phyloP scores from a whole-genome alignment of 2,113 vertebrate genomes.

The Eonycteris spelaea region DNA sequence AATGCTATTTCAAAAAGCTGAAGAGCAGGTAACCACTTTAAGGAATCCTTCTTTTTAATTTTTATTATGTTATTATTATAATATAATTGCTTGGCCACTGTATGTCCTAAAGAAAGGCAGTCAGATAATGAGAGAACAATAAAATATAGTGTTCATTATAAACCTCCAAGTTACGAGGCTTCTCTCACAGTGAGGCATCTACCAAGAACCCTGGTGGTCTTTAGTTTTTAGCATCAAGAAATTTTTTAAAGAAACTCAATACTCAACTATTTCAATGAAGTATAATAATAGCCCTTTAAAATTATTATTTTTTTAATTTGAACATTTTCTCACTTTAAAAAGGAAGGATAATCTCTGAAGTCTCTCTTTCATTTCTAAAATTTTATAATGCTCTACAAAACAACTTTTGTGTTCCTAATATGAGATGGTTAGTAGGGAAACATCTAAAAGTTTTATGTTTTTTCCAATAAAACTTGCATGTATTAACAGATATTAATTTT shows the following conservation, averaged over 20 bases:
- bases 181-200: not conserved
- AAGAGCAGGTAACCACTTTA: slow-evolving; percentile 73
- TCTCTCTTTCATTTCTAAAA: not conserved
- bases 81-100: slow-evolving; percentile 75
- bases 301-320: not conserved
- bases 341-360: not conserved
- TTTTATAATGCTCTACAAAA: not conserved
- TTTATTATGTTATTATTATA: not conserved
- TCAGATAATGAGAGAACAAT: not conserved
- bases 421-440: not conserved
- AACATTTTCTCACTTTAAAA: slow-evolving; percentile 26
- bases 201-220: not conserved
- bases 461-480: not conserved
- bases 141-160: not conserved
- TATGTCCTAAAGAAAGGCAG: slow-evolving; percentile 75
- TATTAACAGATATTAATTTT: slow-evolving; percentile 23
- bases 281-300: not conserved
- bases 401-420: not conserved
- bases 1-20: slow-evolving; percentile 81
- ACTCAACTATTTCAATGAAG: not conserved
- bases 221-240: not conserved
- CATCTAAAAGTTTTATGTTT: not conserved
- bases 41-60: slow-evolving; percentile 48
- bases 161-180: not conserved
- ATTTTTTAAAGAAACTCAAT: not conserved